phyloP scores from a whole-genome alignment of 2,797 vertebrate genomes.

The Clarias pachynema region DNA sequence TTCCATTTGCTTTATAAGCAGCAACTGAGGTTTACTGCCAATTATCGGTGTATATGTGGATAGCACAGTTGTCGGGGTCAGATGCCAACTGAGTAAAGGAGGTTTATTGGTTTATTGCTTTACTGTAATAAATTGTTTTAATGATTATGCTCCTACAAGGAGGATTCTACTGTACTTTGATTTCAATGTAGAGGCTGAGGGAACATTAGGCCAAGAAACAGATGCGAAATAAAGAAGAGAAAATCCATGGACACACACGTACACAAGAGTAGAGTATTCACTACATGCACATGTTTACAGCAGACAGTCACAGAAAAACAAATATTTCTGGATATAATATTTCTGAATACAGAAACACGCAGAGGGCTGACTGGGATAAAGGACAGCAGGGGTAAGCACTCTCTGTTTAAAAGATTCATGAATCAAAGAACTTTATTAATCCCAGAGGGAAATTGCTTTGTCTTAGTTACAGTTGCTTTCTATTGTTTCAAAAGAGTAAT shows the following conservation, averaged over 20 bases:
- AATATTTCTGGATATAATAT: neutral
- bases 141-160: constrained; percentile 20
- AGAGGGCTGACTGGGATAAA: neutral
- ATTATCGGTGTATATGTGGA: constrained; percentile 2
- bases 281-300: constrained; percentile 15
- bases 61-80: neutral
- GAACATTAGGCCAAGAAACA: constrained; percentile 24
- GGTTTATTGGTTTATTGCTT: constrained; percentile 30
- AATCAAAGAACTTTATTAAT: no score
- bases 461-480: no score
- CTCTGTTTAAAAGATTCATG: neutral
- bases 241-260: neutral
- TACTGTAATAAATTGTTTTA: constrained; percentile 42
- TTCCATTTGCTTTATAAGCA: constrained; percentile 20
- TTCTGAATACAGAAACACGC: neutral
- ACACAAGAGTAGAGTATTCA: neutral
- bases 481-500: no score
- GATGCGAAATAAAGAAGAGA: constrained; percentile 33
- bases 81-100: constrained; percentile 4
- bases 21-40: constrained; percentile 1
- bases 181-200: constrained; percentile 14
- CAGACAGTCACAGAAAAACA: neutral
- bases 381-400: neutral
- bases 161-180: constrained; percentile 3
- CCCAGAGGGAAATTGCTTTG: no score